phyloP scores from a whole-genome alignment of 2,888 invertebrate species.

The Cryptocephalus moraei region DNA sequence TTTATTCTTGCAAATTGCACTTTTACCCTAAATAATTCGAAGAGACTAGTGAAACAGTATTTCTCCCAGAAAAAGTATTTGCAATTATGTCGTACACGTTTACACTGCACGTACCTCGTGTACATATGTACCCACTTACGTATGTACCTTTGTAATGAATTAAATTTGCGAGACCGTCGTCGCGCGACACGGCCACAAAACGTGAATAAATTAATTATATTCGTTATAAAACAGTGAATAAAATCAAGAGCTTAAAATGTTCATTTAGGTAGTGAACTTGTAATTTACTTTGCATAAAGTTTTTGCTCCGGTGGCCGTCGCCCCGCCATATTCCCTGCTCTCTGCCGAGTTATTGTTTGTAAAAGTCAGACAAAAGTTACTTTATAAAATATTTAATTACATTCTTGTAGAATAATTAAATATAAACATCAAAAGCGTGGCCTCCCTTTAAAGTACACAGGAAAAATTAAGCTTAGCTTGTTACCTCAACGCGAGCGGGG shows the following conservation, averaged over 20 bases:
- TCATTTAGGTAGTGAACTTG: constrained; percentile 17
- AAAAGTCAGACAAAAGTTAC: constrained; percentile 15
- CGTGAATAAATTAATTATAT: constrained; percentile 10
- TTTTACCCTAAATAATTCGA: no score
- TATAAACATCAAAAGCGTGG: constrained; percentile 14
- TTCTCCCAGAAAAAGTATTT: no score
- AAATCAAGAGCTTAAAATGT: constrained; percentile 14
- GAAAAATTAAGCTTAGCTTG: constrained; percentile 13
- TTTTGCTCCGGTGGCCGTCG: constrained; percentile 3
- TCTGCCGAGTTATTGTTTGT: constrained; percentile 14
- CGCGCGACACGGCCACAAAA: no score
- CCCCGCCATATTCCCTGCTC: constrained; percentile 2
- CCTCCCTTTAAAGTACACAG: constrained; percentile 11
- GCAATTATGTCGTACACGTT: no score
- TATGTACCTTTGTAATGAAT: no score
- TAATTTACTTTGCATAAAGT: constrained; percentile 19
- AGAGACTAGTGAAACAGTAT: no score
- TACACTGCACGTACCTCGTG: no score
- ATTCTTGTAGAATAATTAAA: constrained; percentile 16
- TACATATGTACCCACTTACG: no score
- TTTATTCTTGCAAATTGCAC: no score
- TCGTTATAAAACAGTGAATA: constrained; percentile 10
- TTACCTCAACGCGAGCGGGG: background rate
- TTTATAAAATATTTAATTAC: constrained; percentile 17
- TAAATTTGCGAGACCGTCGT: no score